Conservation (phyloP, 2,797 vertebrate genomes). For the Schizopygopsis pylzovi region DNA sequence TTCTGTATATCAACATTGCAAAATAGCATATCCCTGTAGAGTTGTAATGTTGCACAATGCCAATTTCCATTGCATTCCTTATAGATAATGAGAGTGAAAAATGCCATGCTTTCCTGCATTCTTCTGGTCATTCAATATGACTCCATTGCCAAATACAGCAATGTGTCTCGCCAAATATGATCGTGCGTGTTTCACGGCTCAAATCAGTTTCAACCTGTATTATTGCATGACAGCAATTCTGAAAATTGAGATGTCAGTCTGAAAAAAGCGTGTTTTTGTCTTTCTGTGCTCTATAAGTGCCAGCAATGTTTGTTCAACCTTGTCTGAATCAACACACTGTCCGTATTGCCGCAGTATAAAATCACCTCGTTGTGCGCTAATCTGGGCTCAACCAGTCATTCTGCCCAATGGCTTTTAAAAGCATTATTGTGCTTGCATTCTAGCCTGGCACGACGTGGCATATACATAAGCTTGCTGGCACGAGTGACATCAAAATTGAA, state of each 20-base stretch:
- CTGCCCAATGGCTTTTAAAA: conserved; percentile 42
- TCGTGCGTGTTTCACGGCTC: not conserved
- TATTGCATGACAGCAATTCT: conserved; percentile 15
- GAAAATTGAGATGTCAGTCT: conserved; percentile 34
- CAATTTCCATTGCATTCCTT: conserved; percentile 19
- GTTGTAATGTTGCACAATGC: not conserved
- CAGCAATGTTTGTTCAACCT: conserved; percentile 15
- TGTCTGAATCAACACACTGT: conserved; percentile 37
- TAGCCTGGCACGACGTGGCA: conserved; percentile 39
- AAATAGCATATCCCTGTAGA: conserved; percentile 25
- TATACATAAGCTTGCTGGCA: conserved; percentile 49
- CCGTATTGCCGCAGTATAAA: not conserved
- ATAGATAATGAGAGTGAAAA: conserved; percentile 23
- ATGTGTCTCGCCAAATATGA: not conserved
- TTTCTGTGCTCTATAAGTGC: not conserved
- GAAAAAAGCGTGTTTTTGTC: conserved; percentile 5
- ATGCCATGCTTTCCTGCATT: not conserved
- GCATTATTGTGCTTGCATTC: conserved; percentile 44
- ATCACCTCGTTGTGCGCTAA: conserved; percentile 39
- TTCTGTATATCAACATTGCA: conserved; percentile 21
- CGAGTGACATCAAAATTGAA: conserved; percentile 51
- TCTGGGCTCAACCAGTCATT: conserved; percentile 27
- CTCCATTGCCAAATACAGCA: not conserved
- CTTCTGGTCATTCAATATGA: not conserved
- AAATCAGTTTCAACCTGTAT: conserved; percentile 9